Evolutionary conservation across 2,797 vertebrate genomes (phyloP).

Genomic region (Mastacembelus armatus): DNA sequence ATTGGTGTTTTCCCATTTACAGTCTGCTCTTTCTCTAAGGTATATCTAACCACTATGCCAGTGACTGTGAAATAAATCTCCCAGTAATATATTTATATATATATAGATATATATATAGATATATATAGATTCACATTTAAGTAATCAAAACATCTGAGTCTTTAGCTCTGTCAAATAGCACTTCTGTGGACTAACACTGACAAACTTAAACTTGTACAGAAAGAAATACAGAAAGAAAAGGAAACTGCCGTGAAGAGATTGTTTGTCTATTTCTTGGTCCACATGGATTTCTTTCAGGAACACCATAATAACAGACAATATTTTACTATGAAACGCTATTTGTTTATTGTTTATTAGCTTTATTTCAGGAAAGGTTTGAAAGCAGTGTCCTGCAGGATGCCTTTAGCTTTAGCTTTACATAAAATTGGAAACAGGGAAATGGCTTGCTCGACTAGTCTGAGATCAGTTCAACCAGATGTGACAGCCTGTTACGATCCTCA

Average conservation of each 20-base stretch:
- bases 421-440: too few relatives aligned
- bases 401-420: too few relatives aligned
- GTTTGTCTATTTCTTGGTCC: background rate
- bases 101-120: too few relatives aligned
- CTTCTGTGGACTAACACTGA: slow-evolving; percentile 48
- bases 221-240: background rate
- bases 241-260: background rate
- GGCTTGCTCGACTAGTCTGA: too few relatives aligned
- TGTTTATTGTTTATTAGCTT: too few relatives aligned
- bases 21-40: background rate
- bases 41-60: slow-evolving; percentile 2
- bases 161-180: slow-evolving; percentile 42
- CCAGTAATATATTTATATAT: too few relatives aligned
- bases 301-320: background rate
- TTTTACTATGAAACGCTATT: slow-evolving; percentile 1
- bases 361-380: too few relatives aligned
- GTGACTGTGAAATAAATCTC: slow-evolving; percentile 23
- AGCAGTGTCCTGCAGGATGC: too few relatives aligned
- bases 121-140: too few relatives aligned
- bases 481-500: too few relatives aligned
- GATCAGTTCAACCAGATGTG: too few relatives aligned
- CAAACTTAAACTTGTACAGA: background rate
- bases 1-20: background rate
- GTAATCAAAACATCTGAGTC: slow-evolving; percentile 60
- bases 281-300: background rate